These are phyloP conservation scores for Recurvirostra avosetta DNA, from an alignment of 2,113 vertebrate species.

Conservation along the genomic window DNA sequence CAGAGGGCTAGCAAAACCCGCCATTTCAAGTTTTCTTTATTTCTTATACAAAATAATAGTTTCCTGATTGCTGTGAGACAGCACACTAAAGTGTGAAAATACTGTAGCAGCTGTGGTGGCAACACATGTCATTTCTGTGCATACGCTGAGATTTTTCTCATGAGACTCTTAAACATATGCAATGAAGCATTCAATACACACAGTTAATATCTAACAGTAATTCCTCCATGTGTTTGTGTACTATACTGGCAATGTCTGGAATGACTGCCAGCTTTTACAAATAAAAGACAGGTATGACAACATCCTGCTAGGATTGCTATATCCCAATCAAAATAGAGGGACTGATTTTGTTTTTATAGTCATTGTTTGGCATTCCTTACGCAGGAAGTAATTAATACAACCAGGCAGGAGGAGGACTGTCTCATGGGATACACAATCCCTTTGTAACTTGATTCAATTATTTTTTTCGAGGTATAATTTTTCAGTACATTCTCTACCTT, in stretches of 20 bases:
- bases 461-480: not conserved
- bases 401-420: not conserved
- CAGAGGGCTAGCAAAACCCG: not conserved
- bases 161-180: slow-evolving; percentile 44
- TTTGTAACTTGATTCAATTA: not conserved
- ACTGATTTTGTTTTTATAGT: not conserved
- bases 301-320: not conserved
- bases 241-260: not conserved
- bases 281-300: slow-evolving; percentile 10
- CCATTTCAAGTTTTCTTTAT: not conserved
- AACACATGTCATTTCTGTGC: slow-evolving; percentile 56
- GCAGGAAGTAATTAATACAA: slow-evolving; percentile 54
- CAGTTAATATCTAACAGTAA: slow-evolving; percentile 47
- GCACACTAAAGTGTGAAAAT: slow-evolving; percentile 29
- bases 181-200: slow-evolving; percentile 31
- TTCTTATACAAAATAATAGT: slow-evolving; percentile 27
- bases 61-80: slow-evolving; percentile 21
- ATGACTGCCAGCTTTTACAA: not conserved
- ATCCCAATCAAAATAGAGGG: not conserved
- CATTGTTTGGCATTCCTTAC: not conserved
- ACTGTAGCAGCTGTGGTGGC: slow-evolving; percentile 50
- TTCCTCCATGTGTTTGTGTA: not conserved
- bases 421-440: not conserved
- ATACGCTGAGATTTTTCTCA: slow-evolving; percentile 37
- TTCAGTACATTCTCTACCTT: not conserved